A percentile compares a stretch with the other conserved stretches of the same genome.
Evolutionary conservation across 2,888 invertebrate species (phyloP).

Genomic region (Ectropis crepuscularia): DNA sequence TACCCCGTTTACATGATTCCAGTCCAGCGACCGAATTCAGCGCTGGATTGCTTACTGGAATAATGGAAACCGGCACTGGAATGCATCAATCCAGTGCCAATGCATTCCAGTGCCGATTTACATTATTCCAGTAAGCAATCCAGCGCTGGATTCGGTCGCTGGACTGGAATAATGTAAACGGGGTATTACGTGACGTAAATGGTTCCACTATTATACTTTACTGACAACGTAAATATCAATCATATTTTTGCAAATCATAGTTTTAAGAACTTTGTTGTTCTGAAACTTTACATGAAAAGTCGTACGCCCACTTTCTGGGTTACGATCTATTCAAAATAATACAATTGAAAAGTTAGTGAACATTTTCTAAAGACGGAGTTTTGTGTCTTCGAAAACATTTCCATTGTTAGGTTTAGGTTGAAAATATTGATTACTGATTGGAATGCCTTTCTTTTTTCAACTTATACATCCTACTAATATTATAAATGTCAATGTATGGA

Average conservation of each 20-base stretch:
- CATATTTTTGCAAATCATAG: conserved; percentile 59
- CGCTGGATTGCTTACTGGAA: too few species aligned
- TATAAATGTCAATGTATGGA: too few species aligned
- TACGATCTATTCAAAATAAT: conserved; percentile 26
- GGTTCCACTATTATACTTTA: too few species aligned
- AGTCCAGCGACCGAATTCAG: too few species aligned
- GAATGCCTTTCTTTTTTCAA: not conserved
- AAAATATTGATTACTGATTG: conserved; percentile 4
- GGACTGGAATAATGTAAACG: too few species aligned
- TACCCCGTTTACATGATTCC: too few species aligned
- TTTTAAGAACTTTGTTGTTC: conserved; percentile 52
- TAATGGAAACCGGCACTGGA: too few species aligned
- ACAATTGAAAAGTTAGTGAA: conserved; percentile 28
- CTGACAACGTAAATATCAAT: conserved; percentile 47
- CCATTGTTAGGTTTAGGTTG: conserved; percentile 6
- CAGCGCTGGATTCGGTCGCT: too few species aligned
- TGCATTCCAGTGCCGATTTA: too few species aligned
- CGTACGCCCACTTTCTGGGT: conserved; percentile 33
- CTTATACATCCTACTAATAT: not conserved
- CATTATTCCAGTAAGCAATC: too few species aligned
- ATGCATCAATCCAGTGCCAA: too few species aligned
- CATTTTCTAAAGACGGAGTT: conserved; percentile 15
- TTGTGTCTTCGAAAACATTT: conserved; percentile 14
- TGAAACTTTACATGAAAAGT: conserved; percentile 41
- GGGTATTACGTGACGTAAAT: too few species aligned